Conservation (phyloP, 2,797 vertebrate species). For the Lates japonicus region DNA sequence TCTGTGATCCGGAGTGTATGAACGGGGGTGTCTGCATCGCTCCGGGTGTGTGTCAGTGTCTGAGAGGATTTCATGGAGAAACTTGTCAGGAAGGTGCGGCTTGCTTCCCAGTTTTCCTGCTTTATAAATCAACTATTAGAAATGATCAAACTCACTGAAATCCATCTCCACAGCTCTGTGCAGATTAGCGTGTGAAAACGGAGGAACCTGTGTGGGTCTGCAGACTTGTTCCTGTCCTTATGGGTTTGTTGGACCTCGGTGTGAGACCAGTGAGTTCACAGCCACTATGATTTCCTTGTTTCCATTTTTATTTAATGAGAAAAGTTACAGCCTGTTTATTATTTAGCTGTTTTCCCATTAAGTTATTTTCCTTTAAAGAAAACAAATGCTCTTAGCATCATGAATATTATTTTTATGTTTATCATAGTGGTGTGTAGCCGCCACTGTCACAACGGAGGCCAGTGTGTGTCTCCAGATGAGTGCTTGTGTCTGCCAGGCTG, state of each 20-base stretch:
- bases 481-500: slow-evolving; percentile 85
- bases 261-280: slow-evolving; percentile 84
- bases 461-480: slow-evolving; percentile 85
- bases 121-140: no score
- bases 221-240: slow-evolving; percentile 89
- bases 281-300: not conserved
- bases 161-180: slow-evolving; percentile 74
- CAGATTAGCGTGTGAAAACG: slow-evolving; percentile 82
- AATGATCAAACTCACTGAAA: not conserved
- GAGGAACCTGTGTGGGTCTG: slow-evolving; percentile 85
- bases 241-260: slow-evolving; percentile 87
- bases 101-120: no score
- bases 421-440: slow-evolving; percentile 86
- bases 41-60: slow-evolving; percentile 77
- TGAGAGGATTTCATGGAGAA: slow-evolving; percentile 78
- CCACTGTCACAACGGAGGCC: slow-evolving; percentile 88
- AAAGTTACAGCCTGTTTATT: not conserved
- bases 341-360: no score
- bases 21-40: slow-evolving; percentile 70
- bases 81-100: slow-evolving; percentile 77
- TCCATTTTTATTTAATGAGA: not conserved
- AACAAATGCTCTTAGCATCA: accelerated
- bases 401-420: not conserved
- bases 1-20: slow-evolving; percentile 75
- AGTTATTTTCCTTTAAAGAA: not conserved